These are phyloP conservation scores for Anthoscopus minutus DNA, from an alignment of 2,113 vertebrate species.

Conservation along the genomic window DNA sequence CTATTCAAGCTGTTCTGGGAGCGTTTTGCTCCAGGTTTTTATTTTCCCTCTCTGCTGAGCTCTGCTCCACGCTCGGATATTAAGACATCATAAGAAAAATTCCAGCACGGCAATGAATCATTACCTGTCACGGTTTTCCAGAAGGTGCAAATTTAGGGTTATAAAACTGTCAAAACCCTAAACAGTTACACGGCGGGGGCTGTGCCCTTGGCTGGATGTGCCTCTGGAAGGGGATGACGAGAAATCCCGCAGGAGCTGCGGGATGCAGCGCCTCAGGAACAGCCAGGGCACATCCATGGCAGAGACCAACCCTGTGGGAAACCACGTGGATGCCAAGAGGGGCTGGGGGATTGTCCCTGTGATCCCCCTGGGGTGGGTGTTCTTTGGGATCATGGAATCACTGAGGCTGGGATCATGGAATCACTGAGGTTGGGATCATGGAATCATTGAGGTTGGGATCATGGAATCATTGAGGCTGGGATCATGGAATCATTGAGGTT, in stretches of 20 bases:
- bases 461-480: neutral
- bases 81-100: conserved; percentile 54
- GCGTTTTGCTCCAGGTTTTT: conserved; percentile 16
- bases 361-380: fast-evolving
- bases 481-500: neutral
- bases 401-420: neutral
- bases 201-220: neutral
- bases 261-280: neutral
- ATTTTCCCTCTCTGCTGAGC: conserved; percentile 23
- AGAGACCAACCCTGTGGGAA: neutral
- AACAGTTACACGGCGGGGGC: neutral
- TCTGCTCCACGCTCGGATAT: neutral
- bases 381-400: no score
- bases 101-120: conserved; percentile 36
- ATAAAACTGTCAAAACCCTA: conserved; percentile 46
- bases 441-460: neutral
- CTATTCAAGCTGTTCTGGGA: neutral
- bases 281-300: neutral
- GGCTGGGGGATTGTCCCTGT: neutral
- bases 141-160: conserved; percentile 56
- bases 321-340: fast-evolving
- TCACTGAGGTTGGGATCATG: neutral
- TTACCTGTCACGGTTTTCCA: conserved; percentile 8
- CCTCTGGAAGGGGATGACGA: neutral
- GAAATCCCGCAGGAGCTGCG: neutral